These are phyloP conservation scores for Synanceia verrucosa DNA, from an alignment of 2,797 vertebrate species.

Conservation along the genomic window DNA sequence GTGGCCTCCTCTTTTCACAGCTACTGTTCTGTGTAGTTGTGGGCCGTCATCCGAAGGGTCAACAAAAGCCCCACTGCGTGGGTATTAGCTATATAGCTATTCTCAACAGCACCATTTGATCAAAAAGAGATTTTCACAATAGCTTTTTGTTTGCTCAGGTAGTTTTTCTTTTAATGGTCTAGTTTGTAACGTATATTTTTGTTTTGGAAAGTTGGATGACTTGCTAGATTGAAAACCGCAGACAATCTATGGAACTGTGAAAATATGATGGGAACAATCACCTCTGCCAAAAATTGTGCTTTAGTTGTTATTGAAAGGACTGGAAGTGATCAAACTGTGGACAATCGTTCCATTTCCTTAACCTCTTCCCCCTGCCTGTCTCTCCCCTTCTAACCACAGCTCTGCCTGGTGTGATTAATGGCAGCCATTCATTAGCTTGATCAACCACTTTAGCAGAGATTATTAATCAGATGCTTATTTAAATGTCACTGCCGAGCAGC, in stretches of 20 bases:
- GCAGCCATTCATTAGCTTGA: slow-evolving; percentile 81
- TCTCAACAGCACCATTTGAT: slow-evolving; percentile 36
- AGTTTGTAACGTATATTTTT: slow-evolving; percentile 23
- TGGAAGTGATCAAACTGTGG: slow-evolving; percentile 35
- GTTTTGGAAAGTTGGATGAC: slow-evolving; percentile 10
- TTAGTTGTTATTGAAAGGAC: slow-evolving; percentile 34
- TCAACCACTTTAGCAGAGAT: slow-evolving; percentile 80
- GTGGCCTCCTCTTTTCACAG: slow-evolving; percentile 36
- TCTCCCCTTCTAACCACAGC: slow-evolving; percentile 47
- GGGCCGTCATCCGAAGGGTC: slow-evolving; percentile 48
- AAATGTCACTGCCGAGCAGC: slow-evolving; percentile 72
- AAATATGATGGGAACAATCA: slow-evolving; percentile 30
- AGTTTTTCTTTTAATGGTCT: slow-evolving; percentile 14
- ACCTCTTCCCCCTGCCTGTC: slow-evolving; percentile 29
- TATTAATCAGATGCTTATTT: slow-evolving; percentile 84
- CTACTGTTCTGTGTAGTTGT: slow-evolving; percentile 25
- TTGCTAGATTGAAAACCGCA: slow-evolving; percentile 14
- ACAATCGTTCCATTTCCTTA: neutral
- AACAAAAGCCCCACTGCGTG: slow-evolving; percentile 38
- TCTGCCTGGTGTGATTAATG: slow-evolving; percentile 76
- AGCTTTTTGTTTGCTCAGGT: slow-evolving; percentile 45
- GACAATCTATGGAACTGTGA: neutral
- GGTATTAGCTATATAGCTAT: slow-evolving; percentile 30
- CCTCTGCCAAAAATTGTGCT: slow-evolving; percentile 32
- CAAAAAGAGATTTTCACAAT: slow-evolving; percentile 29